Conservation (phyloP, 2,113 vertebrate species). For the Dromas ardeola region DNA sequence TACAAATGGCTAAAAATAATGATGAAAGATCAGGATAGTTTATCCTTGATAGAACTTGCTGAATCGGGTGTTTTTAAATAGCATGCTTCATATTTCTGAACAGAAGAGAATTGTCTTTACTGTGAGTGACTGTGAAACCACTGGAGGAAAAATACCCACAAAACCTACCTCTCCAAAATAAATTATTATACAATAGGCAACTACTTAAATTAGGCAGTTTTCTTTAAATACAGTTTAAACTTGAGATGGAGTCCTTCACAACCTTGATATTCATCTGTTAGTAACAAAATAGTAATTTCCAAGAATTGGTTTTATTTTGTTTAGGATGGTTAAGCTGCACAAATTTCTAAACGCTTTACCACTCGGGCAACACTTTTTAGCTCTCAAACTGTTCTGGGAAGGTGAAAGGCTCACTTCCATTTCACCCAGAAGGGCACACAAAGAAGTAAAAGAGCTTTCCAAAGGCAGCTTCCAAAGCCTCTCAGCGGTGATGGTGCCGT, state of each 20-base stretch:
- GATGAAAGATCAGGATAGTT: neutral
- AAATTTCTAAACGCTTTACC: neutral
- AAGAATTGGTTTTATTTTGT: neutral
- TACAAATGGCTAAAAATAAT: neutral
- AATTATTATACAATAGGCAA: neutral
- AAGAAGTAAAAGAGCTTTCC: neutral
- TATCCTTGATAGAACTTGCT: neutral
- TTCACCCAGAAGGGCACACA: neutral
- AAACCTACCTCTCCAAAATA: neutral
- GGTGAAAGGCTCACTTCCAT: neutral
- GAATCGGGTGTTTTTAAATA: neutral
- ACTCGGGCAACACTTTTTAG: neutral
- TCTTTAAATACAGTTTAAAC: neutral
- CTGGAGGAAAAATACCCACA: neutral
- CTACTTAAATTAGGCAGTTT: neutral
- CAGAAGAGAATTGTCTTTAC: neutral
- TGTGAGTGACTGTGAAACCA: neutral
- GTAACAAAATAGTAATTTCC: neutral
- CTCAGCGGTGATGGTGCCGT: neutral
- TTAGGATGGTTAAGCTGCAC: neutral
- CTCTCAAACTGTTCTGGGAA: neutral
- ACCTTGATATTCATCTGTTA: neutral
- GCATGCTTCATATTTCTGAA: neutral
- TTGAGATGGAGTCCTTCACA: neutral
- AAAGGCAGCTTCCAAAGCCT: neutral